Conservation (phyloP, 2,113 vertebrate genomes). For the Apteryx mantelli region DNA sequence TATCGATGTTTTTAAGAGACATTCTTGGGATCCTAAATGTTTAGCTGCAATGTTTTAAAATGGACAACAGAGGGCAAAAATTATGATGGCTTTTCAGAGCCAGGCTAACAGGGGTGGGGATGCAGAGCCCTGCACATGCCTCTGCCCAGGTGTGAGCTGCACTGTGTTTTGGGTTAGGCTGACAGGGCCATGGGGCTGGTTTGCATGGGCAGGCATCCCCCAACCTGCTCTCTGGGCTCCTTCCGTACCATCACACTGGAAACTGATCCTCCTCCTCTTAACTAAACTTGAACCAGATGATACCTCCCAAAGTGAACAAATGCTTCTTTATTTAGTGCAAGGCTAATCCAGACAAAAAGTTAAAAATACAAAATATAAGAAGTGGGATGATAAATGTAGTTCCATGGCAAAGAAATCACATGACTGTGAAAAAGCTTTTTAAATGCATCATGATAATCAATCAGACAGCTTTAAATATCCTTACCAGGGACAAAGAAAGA, state of each 20-base stretch:
- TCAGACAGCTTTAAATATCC: background rate
- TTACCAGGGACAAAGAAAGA: background rate
- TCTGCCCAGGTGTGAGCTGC: background rate
- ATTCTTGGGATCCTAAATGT: background rate
- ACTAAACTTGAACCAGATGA: background rate
- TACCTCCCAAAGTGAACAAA: background rate
- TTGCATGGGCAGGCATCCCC: background rate
- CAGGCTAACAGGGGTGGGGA: fast-evolving
- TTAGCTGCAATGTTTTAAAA: background rate
- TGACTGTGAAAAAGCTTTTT: background rate
- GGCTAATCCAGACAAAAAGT: background rate
- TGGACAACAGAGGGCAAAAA: slow-evolving; percentile 2
- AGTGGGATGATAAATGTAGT: background rate
- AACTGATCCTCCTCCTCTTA: fast-evolving
- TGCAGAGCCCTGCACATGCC: fast-evolving
- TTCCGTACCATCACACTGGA: background rate
- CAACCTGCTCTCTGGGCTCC: background rate
- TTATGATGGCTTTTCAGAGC: background rate
- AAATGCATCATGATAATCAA: background rate
- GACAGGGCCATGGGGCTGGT: background rate
- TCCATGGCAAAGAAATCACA: background rate
- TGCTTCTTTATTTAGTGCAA: background rate
- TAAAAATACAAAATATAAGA: background rate
- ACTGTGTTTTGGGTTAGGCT: background rate
- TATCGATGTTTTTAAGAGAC: fast-evolving